Percentiles rank a stretch among this genome's conserved stretches.
These are phyloP conservation scores for Gymnorhina tibicen DNA, from an alignment of 2,113 vertebrate genomes.

Conservation along the genomic window DNA sequence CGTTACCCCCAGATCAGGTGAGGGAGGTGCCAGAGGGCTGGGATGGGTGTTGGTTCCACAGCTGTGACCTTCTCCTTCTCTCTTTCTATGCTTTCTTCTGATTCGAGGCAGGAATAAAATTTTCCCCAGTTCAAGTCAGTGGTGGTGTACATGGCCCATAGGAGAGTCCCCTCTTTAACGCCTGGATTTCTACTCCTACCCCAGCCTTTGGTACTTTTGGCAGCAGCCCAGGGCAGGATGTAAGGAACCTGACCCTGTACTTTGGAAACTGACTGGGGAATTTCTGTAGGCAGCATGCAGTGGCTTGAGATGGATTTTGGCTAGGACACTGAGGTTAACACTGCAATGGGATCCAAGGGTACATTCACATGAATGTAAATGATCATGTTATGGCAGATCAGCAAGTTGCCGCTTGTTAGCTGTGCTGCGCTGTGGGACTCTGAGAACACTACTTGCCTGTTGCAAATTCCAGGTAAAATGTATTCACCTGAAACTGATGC, in stretches of 20 bases:
- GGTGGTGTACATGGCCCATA: rapidly evolving
- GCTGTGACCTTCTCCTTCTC: background rate
- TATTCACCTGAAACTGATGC: background rate
- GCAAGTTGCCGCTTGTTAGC: constrained; percentile 27
- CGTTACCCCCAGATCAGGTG: background rate
- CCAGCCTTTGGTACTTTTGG: background rate
- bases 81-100: background rate
- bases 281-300: constrained; percentile 31
- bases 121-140: background rate
- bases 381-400: constrained; percentile 38
- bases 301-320: constrained; percentile 52
- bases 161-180: background rate
- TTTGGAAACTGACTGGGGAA: background rate
- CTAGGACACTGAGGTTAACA: constrained; percentile 40
- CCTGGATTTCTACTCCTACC: background rate
- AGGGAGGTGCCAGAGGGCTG: background rate
- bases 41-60: background rate
- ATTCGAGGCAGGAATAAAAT: background rate
- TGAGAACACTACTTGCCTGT: background rate
- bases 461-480: background rate
- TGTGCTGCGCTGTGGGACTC: background rate
- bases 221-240: constrained; percentile 50
- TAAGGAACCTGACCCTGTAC: constrained; percentile 49
- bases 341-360: constrained; percentile 32
- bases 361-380: background rate